phyloP scores from a whole-genome alignment of 2,113 vertebrate species.

The Formicarius rufipectus region DNA sequence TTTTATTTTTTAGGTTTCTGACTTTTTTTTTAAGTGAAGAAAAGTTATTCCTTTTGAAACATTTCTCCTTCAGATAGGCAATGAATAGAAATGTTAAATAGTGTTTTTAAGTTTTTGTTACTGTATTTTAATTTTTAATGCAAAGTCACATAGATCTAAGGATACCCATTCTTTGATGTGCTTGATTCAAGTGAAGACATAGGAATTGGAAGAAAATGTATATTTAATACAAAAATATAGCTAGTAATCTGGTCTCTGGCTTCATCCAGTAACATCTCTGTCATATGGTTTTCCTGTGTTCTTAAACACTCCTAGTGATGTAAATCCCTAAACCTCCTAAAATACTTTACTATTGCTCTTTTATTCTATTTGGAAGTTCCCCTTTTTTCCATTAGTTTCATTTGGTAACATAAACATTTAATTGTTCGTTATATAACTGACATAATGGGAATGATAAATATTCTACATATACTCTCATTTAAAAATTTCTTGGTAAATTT shows the following conservation, averaged over 20 bases:
- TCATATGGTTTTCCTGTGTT: not conserved
- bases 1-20: not conserved
- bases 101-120: not conserved
- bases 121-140: not conserved
- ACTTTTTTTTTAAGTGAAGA: not conserved
- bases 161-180: not conserved
- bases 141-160: not conserved
- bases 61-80: not conserved
- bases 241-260: not conserved
- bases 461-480: not conserved
- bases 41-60: not conserved
- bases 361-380: not conserved
- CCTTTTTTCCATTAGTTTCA: not conserved
- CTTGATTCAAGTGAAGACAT: not conserved
- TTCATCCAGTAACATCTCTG: not conserved
- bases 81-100: not conserved
- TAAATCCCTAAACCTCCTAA: not conserved
- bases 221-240: not conserved
- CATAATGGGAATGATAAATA: not conserved
- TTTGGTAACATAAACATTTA: not conserved
- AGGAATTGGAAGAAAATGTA: not conserved
- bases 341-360: not conserved
- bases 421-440: not conserved
- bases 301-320: not conserved
- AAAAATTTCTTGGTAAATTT: not conserved